Evolutionary conservation across 2,113 vertebrate genomes (phyloP).

Genomic region (Amazona guildingii): DNA sequence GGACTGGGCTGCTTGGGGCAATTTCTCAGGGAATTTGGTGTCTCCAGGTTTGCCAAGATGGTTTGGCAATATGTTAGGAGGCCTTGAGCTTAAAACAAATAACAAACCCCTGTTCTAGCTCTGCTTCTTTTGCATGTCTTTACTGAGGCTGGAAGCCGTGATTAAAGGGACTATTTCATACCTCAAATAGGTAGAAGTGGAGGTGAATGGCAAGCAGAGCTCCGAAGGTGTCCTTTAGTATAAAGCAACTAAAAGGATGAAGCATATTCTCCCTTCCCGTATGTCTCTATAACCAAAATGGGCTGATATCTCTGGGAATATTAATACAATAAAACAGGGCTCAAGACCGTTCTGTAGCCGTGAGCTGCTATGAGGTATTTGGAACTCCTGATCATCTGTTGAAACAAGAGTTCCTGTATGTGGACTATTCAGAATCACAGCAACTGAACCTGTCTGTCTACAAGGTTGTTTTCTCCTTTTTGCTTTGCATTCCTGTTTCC

Average conservation of each 20-base stretch:
- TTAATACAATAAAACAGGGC: neutral
- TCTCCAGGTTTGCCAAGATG: conserved; percentile 4
- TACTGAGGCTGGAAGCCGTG: neutral
- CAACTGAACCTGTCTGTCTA: neutral
- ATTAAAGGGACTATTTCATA: neutral
- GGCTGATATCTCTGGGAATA: neutral
- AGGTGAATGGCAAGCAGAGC: neutral
- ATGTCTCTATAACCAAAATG: neutral
- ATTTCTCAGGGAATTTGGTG: neutral
- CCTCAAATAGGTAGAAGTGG: neutral
- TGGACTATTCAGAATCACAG: neutral
- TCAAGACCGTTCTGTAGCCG: neutral
- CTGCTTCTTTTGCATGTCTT: neutral
- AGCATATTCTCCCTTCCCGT: neutral
- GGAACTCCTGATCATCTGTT: neutral
- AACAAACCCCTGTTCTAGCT: neutral
- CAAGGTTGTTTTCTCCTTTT: neutral
- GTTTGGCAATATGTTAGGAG: neutral
- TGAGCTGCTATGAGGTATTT: neutral
- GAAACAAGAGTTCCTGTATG: neutral
- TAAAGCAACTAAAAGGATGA: neutral
- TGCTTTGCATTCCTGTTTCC: neutral
- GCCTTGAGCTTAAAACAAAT: neutral
- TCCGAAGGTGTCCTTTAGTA: neutral
- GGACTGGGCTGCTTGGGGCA: neutral